Conservation (phyloP, 2,888 invertebrate genomes). For the Lysandra bellargus region DNA sequence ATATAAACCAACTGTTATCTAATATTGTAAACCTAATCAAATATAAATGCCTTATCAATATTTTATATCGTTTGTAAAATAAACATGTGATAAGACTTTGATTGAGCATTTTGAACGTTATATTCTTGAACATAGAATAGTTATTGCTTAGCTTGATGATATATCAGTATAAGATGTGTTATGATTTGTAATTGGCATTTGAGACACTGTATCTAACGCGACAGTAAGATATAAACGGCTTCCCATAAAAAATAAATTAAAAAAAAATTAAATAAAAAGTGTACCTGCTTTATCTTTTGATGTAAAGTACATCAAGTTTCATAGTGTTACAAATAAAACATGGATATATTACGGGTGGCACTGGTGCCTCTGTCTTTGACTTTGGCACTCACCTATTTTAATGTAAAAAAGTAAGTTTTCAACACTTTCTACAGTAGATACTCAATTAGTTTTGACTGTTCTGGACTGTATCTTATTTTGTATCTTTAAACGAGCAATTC, state of each 20-base stretch:
- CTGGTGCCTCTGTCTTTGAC: conserved; percentile 63
- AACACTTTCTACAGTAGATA: neutral
- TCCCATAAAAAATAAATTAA: neutral
- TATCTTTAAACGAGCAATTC: no score
- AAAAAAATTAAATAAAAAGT: neutral
- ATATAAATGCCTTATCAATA: conserved; percentile 56
- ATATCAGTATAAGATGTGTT: neutral
- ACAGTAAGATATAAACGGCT: neutral
- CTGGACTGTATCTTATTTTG: no score
- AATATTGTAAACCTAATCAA: neutral
- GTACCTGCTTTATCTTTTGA: neutral
- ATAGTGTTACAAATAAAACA: conserved; percentile 37
- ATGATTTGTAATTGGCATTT: neutral
- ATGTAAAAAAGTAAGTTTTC: conserved; percentile 63
- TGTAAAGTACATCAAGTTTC: neutral
- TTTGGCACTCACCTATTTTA: conserved; percentile 60
- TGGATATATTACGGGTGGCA: conserved; percentile 62
- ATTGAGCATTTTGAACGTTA: neutral
- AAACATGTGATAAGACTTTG: conserved; percentile 53
- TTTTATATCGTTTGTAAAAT: conserved; percentile 62
- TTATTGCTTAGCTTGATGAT: neutral
- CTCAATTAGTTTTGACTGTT: no score
- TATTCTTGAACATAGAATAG: neutral
- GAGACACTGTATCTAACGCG: neutral
- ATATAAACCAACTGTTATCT: neutral